phyloP scores from a whole-genome alignment of 2,113 vertebrate genomes.

The Chlorodrepanis virens region DNA sequence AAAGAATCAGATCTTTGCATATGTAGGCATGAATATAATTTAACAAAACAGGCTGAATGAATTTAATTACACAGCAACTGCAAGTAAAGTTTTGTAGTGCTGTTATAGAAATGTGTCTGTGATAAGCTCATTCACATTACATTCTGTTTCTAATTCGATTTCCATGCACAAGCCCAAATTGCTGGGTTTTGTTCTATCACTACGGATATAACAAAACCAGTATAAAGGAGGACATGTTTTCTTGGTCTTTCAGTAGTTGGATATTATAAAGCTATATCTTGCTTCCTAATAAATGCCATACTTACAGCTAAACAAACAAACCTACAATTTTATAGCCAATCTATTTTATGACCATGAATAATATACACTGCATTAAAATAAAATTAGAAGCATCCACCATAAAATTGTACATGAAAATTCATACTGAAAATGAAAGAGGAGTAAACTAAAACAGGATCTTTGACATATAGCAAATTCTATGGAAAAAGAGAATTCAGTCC shows the following conservation, averaged over 20 bases:
- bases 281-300: background rate
- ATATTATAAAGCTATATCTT: background rate
- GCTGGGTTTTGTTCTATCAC: background rate
- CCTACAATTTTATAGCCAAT: background rate
- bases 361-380: background rate
- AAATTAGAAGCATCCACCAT: background rate
- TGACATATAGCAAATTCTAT: background rate
- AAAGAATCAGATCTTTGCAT: background rate
- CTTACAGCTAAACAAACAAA: background rate
- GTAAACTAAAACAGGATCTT: background rate
- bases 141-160: constrained; percentile 39
- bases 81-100: background rate
- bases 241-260: background rate
- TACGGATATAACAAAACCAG: background rate
- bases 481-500: background rate
- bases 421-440: background rate
- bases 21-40: background rate
- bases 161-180: background rate
- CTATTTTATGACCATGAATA: background rate
- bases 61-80: constrained; percentile 16
- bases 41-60: background rate
- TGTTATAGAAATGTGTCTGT: background rate
- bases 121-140: constrained; percentile 16
- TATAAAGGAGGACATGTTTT: background rate
- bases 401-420: background rate